A percentile compares a stretch with the other conserved stretches of the same genome.
phyloP scores from a whole-genome alignment of 2,888 invertebrate genomes.

The Dorcus parallelipipedus region DNA sequence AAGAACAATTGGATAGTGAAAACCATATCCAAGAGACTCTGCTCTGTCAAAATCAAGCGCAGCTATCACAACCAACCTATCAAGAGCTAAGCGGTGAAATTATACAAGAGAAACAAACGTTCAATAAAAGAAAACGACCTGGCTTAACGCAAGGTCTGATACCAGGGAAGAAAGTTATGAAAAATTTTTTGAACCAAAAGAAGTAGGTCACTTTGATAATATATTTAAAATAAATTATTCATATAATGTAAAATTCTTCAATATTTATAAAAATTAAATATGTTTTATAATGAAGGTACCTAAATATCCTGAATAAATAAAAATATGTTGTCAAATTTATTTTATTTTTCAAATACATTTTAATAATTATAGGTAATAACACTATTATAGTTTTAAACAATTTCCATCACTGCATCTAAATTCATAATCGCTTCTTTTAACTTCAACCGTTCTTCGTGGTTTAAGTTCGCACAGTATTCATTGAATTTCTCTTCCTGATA shows the following conservation, averaged over 20 bases:
- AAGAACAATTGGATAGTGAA: conserved; percentile 57
- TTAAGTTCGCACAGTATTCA: conserved; percentile 58
- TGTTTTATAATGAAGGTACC: no score
- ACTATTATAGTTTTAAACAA: not conserved
- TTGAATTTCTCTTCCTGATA: conserved; percentile 66
- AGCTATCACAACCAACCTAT: conserved; percentile 21
- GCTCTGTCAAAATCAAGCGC: conserved; percentile 39
- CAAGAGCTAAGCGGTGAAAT: conserved; percentile 28
- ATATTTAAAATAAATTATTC: conserved; percentile 15
- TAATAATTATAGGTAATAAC: no score
- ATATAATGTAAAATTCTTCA: conserved; percentile 2
- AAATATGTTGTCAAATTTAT: no score
- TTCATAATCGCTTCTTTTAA: conserved; percentile 50
- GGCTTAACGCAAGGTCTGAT: conserved; percentile 73
- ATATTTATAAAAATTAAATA: conserved; percentile 11
- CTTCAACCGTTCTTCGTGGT: conserved; percentile 59
- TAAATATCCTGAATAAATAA: no score
- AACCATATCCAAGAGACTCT: conserved; percentile 50
- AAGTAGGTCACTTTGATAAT: conserved; percentile 35
- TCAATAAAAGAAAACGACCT: conserved; percentile 66
- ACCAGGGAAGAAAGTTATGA: conserved; percentile 83
- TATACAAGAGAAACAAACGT: conserved; percentile 30
- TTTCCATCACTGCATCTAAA: conserved; percentile 21
- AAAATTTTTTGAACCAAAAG: conserved; percentile 68
- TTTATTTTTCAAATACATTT: no score